Evolutionary conservation across 2,888 invertebrate species (phyloP).

Genomic region (Bellardia pandia): DNA sequence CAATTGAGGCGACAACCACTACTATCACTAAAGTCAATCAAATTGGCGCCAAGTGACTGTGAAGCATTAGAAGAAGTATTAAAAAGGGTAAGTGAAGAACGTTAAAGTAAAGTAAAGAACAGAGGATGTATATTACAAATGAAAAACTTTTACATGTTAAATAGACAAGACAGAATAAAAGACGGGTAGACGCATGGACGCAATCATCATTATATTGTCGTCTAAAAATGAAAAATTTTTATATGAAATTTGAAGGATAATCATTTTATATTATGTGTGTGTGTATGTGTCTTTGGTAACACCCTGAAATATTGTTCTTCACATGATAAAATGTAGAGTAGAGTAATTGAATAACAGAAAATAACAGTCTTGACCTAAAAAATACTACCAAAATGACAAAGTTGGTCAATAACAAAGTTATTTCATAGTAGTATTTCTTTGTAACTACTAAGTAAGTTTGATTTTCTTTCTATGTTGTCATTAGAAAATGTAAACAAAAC

Average conservation of each 20-base stretch:
- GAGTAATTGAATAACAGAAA: neutral
- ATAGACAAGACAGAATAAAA: neutral
- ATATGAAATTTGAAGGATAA: conserved; percentile 23
- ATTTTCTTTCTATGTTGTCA: neutral
- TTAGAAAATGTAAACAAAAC: neutral
- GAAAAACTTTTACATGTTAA: conserved; percentile 4
- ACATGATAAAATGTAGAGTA: neutral
- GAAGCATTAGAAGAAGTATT: conserved; percentile 94
- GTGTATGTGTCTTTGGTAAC: neutral
- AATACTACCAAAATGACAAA: neutral
- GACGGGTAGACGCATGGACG: neutral
- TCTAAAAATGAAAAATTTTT: neutral
- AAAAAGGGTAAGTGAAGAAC: conserved; percentile 85
- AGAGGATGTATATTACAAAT: neutral
- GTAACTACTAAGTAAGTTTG: neutral
- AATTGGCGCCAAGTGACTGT: conserved; percentile 88
- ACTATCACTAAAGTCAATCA: conserved; percentile 86
- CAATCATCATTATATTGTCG: conserved; percentile 20
- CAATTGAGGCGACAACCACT: conserved; percentile 85
- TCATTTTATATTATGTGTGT: neutral
- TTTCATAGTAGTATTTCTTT: neutral
- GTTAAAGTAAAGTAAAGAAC: conserved; percentile 13
- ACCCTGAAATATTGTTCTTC: neutral
- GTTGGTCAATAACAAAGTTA: neutral
- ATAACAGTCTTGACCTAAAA: conserved; percentile 22